Base-by-base conservation (phyloP, 2,797 vertebrate species). In the Chelon labrosus region DNA sequence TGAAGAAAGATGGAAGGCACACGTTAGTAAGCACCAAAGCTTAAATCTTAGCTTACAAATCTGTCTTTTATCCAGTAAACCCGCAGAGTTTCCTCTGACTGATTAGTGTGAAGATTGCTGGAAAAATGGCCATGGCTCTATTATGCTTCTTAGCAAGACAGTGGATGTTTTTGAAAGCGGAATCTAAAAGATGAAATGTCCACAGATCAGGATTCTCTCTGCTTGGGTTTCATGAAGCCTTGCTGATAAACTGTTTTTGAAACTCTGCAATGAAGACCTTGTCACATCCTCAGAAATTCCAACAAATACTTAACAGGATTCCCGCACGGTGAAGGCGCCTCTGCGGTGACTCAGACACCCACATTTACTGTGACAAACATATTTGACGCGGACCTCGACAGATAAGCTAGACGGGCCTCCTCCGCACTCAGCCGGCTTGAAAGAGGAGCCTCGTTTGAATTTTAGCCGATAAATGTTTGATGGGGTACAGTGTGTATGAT, bases 391-490 rank as follows among this genome's bases (percentile, higher is more conserved):
- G 67, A 74, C 42, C 64, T 60, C 1, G 46, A 49, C 42, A 63
- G 72, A 85, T 63, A 37, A 68, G 61, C 35, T 2, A 14, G 52
- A 75, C 27, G 1, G 10, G 22, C 74, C 62, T 61, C 59, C 77
- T 72, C 65, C 82, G 42, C 54, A 49, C 50, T 16, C 42, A 19
- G 52, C 55, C 66, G 13, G 3, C 57, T 54, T 50, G 31, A 70
- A 63, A 79, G 60, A 22, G 35, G 20, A 10, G 10, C 35, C 0
- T 52, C 42, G 41, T 69, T 59, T 25, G 57, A 46, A 65, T 70
- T 60, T 60, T 2, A 51, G 46, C 31, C 44, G 66, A 56, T 80
- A 59, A 70, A 70, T 58, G 27, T 73, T 77, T 82, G 61, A 83
- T 75, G 75, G 17, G 13, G 13, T 20, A 17, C 47, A 38, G 58